A percentile compares a stretch with the other conserved stretches of the same genome.
Conservation (phyloP, 1,140 invertebrate genomes). For the Chironomus tepperi region DNA sequence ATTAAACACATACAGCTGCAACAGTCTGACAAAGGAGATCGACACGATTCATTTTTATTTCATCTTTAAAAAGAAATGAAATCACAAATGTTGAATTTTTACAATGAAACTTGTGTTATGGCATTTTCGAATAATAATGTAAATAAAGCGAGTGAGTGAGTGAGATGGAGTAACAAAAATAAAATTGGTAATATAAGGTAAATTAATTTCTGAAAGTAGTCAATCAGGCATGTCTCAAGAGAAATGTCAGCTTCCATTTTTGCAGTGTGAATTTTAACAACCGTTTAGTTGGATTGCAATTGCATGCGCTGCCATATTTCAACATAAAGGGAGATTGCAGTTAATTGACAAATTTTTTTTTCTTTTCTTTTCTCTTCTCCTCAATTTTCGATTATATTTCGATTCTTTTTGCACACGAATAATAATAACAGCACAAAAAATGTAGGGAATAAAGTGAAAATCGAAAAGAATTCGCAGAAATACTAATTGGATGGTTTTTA, state of each 20-base stretch:
- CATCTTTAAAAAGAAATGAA: too few species aligned
- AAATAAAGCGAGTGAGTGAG: too few species aligned
- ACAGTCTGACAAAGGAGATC: too few species aligned
- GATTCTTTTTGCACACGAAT: too few species aligned
- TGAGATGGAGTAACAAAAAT: too few species aligned
- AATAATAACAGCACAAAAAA: too few species aligned
- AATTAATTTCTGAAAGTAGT: constrained; percentile 14
- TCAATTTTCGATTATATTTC: too few species aligned
- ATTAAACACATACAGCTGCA: too few species aligned
- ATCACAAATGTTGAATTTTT: too few species aligned
- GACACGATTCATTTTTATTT: too few species aligned
- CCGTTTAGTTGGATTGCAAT: constrained; percentile 4
- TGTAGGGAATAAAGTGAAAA: not conserved
- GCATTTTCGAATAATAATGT: too few species aligned
- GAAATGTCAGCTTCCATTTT: constrained; percentile 12
- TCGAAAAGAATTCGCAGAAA: not conserved
- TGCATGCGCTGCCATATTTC: not conserved
- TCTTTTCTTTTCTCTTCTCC: not conserved
- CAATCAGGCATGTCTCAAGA: constrained; percentile 11
- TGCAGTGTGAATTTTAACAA: constrained; percentile 2
- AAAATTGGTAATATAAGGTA: not conserved
- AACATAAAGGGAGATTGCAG: not conserved
- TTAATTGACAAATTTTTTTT: constrained; percentile 4
- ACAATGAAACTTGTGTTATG: too few species aligned
- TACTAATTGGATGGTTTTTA: constrained; percentile 9